These are phyloP conservation scores for Eptesicus fuscus DNA, from an alignment of 2,113 vertebrate species.

Conservation along the genomic window DNA sequence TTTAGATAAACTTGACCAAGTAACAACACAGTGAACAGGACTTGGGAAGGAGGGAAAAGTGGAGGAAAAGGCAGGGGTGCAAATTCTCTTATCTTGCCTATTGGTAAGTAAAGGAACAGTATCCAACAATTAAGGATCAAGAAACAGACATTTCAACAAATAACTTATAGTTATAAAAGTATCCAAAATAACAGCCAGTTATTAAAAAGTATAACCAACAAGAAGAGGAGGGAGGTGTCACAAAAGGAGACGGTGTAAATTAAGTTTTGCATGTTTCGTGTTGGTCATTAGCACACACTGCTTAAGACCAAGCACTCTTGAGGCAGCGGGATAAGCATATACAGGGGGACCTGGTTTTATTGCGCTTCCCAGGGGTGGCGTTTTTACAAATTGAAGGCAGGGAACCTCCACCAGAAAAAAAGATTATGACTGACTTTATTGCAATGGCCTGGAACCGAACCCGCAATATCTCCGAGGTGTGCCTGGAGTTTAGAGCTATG, in stretches of 20 bases:
- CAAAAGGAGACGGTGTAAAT: neutral
- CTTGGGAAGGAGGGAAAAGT: neutral
- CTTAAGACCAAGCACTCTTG: neutral
- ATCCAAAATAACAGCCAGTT: neutral
- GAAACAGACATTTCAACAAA: neutral
- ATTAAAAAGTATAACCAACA: neutral
- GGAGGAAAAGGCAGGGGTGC: fast-evolving
- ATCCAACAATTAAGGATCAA: neutral
- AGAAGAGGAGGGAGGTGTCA: neutral
- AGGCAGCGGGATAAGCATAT: neutral
- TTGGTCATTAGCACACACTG: neutral
- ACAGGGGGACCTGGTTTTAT: neutral
- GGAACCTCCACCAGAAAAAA: neutral
- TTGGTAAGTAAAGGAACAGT: neutral
- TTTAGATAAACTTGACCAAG: neutral
- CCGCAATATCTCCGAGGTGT: too few relatives aligned
- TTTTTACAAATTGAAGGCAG: neutral
- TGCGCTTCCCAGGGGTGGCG: fast-evolving
- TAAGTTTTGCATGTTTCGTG: neutral
- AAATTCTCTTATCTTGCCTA: neutral
- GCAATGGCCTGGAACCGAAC: neutral
- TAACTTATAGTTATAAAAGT: neutral
- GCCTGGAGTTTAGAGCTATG: neutral
- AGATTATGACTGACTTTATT: neutral
- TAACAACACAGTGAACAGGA: neutral